Evolutionary conservation across 2,797 vertebrate species (phyloP), one percentile per base, ranked within the genome.

Genomic region (Anomalospiza imberbis): DNA sequence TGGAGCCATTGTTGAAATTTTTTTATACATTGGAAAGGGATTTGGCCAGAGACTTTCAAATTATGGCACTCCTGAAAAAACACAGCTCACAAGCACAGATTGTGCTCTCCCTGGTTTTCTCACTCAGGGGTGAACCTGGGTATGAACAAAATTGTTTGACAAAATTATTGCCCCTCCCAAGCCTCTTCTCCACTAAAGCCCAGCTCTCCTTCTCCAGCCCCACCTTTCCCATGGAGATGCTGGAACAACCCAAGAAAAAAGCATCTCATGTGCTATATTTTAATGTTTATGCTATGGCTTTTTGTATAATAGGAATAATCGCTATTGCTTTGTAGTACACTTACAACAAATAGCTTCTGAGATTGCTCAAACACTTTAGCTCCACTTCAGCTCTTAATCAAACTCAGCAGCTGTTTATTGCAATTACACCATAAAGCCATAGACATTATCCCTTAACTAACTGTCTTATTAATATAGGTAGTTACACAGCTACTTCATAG

Each of bases 391-490:
- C 95, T 88, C 94, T 97, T 97, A 97, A 97, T 97, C 97, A 97
- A 97, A 97, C 96, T 96, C 95, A 97, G 97, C 97, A 97, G 97
- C 97, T 97, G 97, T 97, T 97, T 97, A 97, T 96, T 96, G 97
- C 95, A 97, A 97, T 97, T 97, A 97, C 93, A 93, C 95, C 94
- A 96, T 95, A 96, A 97, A 97, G 96, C 96, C 97, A 95, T 47
- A 97, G 96, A 97, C 96, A 97, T 97, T 97, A 97, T 96, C 95
- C 91, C 78, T 96, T 97, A 97, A 97, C 96, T 97, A 97, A 97
- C 97, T 96, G 96, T 97, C 97, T 97, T 97, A 97, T 97, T 97
- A 97, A 96, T 97, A 97, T 97, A 97, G 97, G 97, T 97, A 97
- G 97, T 97, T 97, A 97, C 94, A 94, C 85, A 95, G 96, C 83